Conservation (phyloP, 2,888 invertebrate species). For the Autographa gamma region DNA sequence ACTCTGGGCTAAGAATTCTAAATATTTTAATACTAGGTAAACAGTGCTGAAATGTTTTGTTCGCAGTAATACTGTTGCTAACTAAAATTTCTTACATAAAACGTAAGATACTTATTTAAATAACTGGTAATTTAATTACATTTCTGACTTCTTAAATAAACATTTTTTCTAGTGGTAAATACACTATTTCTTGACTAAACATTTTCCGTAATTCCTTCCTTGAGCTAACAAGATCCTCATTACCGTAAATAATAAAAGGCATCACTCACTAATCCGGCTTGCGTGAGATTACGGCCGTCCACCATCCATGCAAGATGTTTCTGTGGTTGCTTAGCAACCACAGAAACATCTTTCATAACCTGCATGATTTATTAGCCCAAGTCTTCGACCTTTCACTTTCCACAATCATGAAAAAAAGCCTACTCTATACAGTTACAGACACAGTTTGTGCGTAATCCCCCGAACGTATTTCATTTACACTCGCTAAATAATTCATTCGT, state of each 20-base stretch:
- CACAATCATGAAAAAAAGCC: conserved; percentile 18
- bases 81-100: no score
- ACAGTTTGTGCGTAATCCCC: conserved; percentile 15
- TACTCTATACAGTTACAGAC: conserved; percentile 3
- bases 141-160: not conserved
- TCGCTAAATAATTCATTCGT: conserved; percentile 41
- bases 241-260: conserved; percentile 4
- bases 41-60: not conserved
- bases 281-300: not conserved
- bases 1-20: not conserved
- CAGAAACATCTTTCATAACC: conserved; percentile 4
- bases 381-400: conserved; percentile 7
- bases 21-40: conserved; percentile 7
- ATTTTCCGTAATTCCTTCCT: not conserved
- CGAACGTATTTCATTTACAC: conserved; percentile 51
- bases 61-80: not conserved
- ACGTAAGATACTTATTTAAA: no score
- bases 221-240: not conserved
- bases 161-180: not conserved
- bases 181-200: not conserved
- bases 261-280: not conserved
- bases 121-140: not conserved
- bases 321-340: not conserved
- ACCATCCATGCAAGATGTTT: not conserved
- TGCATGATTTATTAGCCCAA: conserved; percentile 2